Conservation (phyloP, 2,797 vertebrate genomes). For the Pterois miles region DNA sequence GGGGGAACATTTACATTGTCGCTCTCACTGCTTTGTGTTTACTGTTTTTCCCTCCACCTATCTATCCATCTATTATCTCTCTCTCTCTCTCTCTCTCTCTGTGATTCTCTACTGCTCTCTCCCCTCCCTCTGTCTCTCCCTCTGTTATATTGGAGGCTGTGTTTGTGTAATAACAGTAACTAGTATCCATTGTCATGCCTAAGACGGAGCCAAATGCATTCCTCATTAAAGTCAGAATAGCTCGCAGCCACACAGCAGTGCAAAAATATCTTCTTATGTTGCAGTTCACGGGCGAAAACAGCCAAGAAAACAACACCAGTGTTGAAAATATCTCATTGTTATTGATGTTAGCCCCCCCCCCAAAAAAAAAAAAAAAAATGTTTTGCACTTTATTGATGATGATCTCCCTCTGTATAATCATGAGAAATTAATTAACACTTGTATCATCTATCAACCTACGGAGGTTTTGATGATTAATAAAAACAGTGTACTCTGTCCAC, state of each 20-base stretch:
- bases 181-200: conserved; percentile 55
- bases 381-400: conserved; percentile 58
- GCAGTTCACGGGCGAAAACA: conserved; percentile 39
- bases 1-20: conserved; percentile 33
- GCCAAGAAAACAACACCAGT: conserved; percentile 41
- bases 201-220: conserved; percentile 56
- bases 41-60: not conserved
- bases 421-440: conserved; percentile 72
- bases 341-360: conserved; percentile 53
- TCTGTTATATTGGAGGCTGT: not conserved
- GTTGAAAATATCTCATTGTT: conserved; percentile 55
- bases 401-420: conserved; percentile 63
- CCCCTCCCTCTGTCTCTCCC: not conserved
- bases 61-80: too few species aligned
- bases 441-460: conserved; percentile 70
- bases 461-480: conserved; percentile 72
- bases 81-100: not conserved
- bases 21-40: conserved; percentile 4
- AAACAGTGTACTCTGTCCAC: conserved; percentile 65
- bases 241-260: conserved; percentile 49
- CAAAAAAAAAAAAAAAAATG: too few species aligned
- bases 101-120: not conserved
- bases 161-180: conserved; percentile 62
- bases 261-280: conserved; percentile 60
- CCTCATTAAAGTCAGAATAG: conserved; percentile 69